Base-by-base conservation (phyloP, 2,888 invertebrate species). In the Priocnemis perturbator region DNA sequence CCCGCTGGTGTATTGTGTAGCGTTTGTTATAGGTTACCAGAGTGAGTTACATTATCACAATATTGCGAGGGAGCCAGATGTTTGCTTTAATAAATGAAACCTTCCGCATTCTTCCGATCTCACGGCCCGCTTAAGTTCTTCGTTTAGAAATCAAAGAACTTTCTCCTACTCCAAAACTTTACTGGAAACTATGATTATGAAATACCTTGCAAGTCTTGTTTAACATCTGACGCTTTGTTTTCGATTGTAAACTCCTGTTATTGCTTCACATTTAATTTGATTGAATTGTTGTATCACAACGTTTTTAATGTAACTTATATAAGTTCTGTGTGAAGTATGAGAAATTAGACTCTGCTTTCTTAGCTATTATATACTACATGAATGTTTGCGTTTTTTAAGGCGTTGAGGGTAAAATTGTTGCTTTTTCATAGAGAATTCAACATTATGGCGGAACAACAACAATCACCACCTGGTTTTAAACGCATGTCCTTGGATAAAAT, bases 401-500 rank as follows among this genome's bases (percentile, higher is more conserved):
- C 3, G 19, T 14, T 20, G 4, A 7, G 47, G 26, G n/a, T 53
- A 45, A 20, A 19, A 23, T 48, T 48, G 7, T 56, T 58, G 68
- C 20, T 17, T 50, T 62, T n/a, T 64, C n/a, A 62, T 61, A 4
- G 50, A 79, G 74, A 72, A 52, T 60, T 21, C n/a, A 53, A 60
- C 37, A 81, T 74, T 47, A 86, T 85, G 85, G 79, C 82, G 62
- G 85, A 86, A 71, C 82, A 83, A 64, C 81, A 82, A 53, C 86
- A 84, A 67, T 75, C 84, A 17, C 81, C 85, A 17, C 74, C 85
- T 20, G 85, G 84, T 45, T 82, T 85, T 58, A 86, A 87, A 58
- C 83, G 81, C 20, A 85, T 88, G 81, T 86, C 87, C 2, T 73
- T 92, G 79, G 92, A 92, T 78, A 91, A 92, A 84, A 91, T 92